phyloP scores from a whole-genome alignment of 2,888 invertebrate genomes.

The Epinotia ramella region DNA sequence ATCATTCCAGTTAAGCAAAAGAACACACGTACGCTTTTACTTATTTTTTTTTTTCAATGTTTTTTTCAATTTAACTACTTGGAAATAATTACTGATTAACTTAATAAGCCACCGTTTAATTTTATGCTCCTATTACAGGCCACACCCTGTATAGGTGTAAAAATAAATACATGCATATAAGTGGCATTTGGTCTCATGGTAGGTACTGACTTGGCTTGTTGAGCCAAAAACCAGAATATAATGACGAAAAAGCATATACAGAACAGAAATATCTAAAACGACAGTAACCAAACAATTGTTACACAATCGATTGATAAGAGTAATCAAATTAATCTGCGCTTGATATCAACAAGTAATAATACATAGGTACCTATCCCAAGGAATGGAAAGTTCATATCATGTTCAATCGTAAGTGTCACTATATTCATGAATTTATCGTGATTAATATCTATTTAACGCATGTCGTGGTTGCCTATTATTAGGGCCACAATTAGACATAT shows the following conservation, averaged over 20 bases:
- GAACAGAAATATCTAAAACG: background rate
- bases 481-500: too few species aligned
- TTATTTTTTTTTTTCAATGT: too few species aligned
- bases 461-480: too few species aligned
- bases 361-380: background rate
- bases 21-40: too few species aligned
- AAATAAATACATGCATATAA: conserved; percentile 13
- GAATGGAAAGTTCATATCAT: conserved; percentile 15
- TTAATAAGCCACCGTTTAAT: too few species aligned
- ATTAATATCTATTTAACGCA: conserved; percentile 4
- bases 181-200: background rate
- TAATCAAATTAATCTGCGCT: conserved; percentile 12
- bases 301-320: conserved; percentile 16
- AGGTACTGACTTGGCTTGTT: too few species aligned
- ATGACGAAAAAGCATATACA: background rate
- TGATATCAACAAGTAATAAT: background rate
- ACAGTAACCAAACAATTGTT: conserved; percentile 13
- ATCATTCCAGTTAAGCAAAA: too few species aligned
- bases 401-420: background rate
- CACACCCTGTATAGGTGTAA: too few species aligned
- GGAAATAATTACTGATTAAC: too few species aligned
- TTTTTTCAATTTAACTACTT: too few species aligned
- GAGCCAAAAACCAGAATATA: background rate
- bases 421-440: background rate
- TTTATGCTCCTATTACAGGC: too few species aligned